Evolutionary conservation across 1,140 invertebrate genomes (phyloP).

Genomic region (Melanaphis sacchari): DNA sequence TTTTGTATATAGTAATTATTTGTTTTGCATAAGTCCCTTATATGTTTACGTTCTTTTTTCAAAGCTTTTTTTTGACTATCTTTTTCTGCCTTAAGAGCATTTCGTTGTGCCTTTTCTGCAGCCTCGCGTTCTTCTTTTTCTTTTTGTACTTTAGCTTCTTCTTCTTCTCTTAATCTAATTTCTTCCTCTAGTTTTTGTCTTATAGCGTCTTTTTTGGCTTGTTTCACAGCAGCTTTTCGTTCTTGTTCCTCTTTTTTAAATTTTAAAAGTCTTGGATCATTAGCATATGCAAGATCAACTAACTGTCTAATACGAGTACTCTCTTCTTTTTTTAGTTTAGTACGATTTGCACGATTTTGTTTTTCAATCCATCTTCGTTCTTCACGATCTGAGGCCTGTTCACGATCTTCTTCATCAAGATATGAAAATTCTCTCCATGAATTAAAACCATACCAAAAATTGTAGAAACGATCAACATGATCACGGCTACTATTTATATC

Average conservation of each 20-base stretch:
- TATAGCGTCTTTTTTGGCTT: constrained; percentile 88
- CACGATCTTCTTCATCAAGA: constrained; percentile 97
- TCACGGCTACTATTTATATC: constrained; percentile 73
- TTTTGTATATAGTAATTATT: constrained; percentile 83
- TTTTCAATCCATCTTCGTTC: constrained; percentile 97
- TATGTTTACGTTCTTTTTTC: constrained; percentile 84
- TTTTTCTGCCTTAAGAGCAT: constrained; percentile 85
- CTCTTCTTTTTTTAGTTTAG: constrained; percentile 96
- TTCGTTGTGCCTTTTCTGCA: constrained; percentile 78
- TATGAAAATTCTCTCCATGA: constrained; percentile 99
- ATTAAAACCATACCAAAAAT: constrained; percentile 97
- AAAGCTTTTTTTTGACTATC: constrained; percentile 83
- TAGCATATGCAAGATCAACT: constrained; percentile 92
- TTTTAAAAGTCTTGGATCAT: constrained; percentile 89
- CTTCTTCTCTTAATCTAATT: constrained; percentile 62
- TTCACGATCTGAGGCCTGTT: constrained; percentile 94
- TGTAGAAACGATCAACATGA: constrained; percentile 85
- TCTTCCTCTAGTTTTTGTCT: constrained; percentile 85
- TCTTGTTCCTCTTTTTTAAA: constrained; percentile 96
- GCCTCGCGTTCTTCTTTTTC: constrained; percentile 85
- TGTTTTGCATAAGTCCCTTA: constrained; percentile 86
- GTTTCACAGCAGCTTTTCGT: constrained; percentile 85
- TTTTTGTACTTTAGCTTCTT: constrained; percentile 66
- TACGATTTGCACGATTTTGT: constrained; percentile 90
- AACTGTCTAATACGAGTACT: constrained; percentile 86